Percentiles rank a stretch among this genome's conserved stretches.
Conservation (phyloP, 2,797 vertebrate species). For the Spea hammondii region DNA sequence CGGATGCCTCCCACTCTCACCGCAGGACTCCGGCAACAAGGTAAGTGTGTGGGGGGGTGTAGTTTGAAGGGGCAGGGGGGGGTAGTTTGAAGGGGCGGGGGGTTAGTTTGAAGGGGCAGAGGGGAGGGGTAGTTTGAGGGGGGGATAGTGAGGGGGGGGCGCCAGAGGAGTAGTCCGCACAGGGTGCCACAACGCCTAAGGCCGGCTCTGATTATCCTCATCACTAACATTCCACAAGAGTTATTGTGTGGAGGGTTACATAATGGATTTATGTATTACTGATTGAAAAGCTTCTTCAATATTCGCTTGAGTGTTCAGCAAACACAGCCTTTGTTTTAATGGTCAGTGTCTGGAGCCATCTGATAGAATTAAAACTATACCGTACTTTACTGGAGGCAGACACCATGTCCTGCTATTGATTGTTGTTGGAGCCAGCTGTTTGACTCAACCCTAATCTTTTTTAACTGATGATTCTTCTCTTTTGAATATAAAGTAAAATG, state of each 20-base stretch:
- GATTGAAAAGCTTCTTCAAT: slow-evolving; percentile 20
- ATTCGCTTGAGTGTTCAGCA: slow-evolving; percentile 46
- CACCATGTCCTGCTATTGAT: slow-evolving; percentile 47
- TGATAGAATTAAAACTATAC: slow-evolving; percentile 47
- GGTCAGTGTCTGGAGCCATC: slow-evolving; percentile 50
- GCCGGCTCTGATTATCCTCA: not conserved
- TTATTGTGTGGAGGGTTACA: slow-evolving; percentile 15
- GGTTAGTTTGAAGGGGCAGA: too few species aligned
- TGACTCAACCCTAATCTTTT: slow-evolving; percentile 26
- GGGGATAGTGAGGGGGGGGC: too few species aligned
- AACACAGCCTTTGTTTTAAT: slow-evolving; percentile 38
- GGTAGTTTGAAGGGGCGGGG: too few species aligned
- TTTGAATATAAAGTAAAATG: slow-evolving; percentile 8
- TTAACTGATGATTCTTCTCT: slow-evolving; percentile 4
- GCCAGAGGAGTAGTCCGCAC: too few species aligned
- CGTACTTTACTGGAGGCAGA: slow-evolving; percentile 43
- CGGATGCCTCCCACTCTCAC: too few species aligned
- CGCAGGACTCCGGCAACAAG: too few species aligned
- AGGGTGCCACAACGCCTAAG: too few species aligned
- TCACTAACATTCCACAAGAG: not conserved
- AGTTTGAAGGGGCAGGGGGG: too few species aligned
- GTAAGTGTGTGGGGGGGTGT: too few species aligned
- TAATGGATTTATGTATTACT: slow-evolving; percentile 31
- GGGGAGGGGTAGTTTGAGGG: too few species aligned
- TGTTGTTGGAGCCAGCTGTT: slow-evolving; percentile 48